These are phyloP conservation scores for Gymnoscelis rufifasciata DNA, from an alignment of 2,888 invertebrate genomes.

Conservation along the genomic window DNA sequence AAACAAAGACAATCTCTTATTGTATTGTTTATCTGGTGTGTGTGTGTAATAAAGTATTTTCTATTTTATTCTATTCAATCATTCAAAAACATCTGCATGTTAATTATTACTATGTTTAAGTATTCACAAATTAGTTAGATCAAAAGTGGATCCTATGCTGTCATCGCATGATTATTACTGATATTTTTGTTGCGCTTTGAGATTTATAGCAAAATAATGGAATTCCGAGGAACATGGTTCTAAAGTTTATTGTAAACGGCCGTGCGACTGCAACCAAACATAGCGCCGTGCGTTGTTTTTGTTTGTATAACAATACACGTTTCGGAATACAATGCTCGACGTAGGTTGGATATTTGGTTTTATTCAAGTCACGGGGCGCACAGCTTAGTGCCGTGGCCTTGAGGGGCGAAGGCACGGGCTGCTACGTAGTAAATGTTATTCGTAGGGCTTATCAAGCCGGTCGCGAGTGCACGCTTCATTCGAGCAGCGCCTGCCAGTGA, in stretches of 20 bases:
- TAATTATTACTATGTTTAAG: no score
- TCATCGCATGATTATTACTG: background rate
- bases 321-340: conserved; percentile 57
- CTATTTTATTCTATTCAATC: no score
- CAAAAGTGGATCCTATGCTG: background rate
- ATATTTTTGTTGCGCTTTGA: background rate
- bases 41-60: no score
- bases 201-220: background rate
- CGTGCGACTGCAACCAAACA: conserved; percentile 9
- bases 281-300: conserved; percentile 28
- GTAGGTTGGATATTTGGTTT: conserved; percentile 46
- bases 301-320: conserved; percentile 44
- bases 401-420: conserved; percentile 32
- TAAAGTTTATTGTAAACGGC: conserved; percentile 8
- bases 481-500: conserved; percentile 49
- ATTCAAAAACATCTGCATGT: no score
- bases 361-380: conserved; percentile 63
- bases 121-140: no score
- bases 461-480: conserved; percentile 50
- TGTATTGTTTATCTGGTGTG: no score
- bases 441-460: conserved; percentile 62
- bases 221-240: background rate
- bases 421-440: conserved; percentile 26
- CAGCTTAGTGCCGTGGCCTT: conserved; percentile 63
- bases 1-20: no score